Percentiles rank a stretch among this genome's conserved stretches.
phyloP scores from a whole-genome alignment of 2,113 vertebrate genomes.

The Nymphicus hollandicus region DNA sequence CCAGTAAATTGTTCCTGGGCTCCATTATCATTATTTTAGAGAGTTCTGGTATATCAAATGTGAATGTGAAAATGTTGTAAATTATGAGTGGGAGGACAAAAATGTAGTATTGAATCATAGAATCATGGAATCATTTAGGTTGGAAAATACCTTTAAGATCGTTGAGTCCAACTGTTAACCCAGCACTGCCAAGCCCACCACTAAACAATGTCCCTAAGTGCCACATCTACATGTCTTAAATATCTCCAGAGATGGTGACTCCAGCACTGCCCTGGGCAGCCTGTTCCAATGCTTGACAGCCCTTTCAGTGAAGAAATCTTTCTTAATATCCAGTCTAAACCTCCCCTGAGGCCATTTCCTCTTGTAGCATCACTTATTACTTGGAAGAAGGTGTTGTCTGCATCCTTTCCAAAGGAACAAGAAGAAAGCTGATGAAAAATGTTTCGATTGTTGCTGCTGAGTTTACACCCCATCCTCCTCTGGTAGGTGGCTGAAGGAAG shows the following conservation, averaged over 20 bases:
- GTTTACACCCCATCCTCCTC: neutral
- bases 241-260: neutral
- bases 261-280: neutral
- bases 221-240: neutral
- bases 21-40: neutral
- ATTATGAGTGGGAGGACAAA: neutral
- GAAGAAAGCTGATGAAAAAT: neutral
- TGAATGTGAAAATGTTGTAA: constrained; percentile 27
- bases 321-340: fast-evolving
- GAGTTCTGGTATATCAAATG: neutral
- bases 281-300: neutral
- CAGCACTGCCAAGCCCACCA: neutral
- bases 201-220: neutral
- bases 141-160: neutral
- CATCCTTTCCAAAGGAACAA: neutral
- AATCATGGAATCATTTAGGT: neutral
- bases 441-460: neutral
- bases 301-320: neutral
- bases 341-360: fast-evolving
- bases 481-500: neutral
- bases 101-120: neutral
- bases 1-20: neutral
- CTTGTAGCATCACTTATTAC: neutral
- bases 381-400: neutral
- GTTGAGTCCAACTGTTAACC: neutral